These are phyloP conservation scores for Puffinus mauretanicus DNA, from an alignment of 2,113 vertebrate species.

Conservation along the genomic window DNA sequence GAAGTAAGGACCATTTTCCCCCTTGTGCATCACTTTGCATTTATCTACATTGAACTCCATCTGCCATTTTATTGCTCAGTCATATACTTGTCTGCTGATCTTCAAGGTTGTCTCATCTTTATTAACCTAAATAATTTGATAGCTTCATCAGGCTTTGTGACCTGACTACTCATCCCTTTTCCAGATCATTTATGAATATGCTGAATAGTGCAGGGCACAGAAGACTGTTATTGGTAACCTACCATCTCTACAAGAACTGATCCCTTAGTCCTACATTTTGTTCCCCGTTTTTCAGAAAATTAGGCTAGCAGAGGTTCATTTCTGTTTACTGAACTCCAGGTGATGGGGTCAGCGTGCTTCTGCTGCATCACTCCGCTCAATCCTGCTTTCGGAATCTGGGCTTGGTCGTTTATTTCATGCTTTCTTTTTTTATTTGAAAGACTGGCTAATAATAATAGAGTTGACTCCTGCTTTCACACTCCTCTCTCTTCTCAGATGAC, in stretches of 20 bases:
- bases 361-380: rapidly evolving
- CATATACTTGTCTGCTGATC: neutral
- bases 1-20: neutral
- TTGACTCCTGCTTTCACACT: neutral
- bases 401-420: neutral
- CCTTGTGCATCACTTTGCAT: neutral
- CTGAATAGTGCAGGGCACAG: neutral
- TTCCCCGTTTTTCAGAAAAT: neutral
- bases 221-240: neutral
- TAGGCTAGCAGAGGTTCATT: neutral
- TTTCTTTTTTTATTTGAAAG: neutral
- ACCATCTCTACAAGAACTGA: neutral
- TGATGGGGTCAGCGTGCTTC: neutral
- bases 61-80: neutral
- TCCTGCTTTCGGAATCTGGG: neutral
- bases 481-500: neutral
- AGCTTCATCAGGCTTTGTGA: neutral
- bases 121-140: neutral
- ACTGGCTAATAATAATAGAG: neutral
- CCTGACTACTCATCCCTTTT: neutral
- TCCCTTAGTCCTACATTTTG: neutral
- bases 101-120: neutral
- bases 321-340: neutral
- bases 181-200: neutral
- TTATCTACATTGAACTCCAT: neutral